Base-by-base conservation (phyloP, 2,113 vertebrate genomes). In the Vulpes ferrilata region DNA sequence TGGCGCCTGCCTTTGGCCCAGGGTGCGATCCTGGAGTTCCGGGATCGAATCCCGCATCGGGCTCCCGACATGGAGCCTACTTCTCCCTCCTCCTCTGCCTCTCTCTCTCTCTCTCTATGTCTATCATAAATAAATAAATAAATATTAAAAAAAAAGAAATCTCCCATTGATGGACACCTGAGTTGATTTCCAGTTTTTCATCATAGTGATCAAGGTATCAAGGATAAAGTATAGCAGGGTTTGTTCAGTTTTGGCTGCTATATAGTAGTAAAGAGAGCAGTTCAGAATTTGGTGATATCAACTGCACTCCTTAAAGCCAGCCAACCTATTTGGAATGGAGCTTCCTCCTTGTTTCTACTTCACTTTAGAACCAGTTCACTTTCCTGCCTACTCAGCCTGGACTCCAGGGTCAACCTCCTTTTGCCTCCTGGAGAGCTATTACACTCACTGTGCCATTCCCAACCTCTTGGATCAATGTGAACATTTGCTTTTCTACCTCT, bases 161-260 rank as follows among this genome's bases (percentile, higher is more conserved):
- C 15, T 74, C 16, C 15, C 84, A 84, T 1, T 69, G 53, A 95
- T 25, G 43, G 62, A 90, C 59, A 60, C 53, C 62, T 43, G n/a
- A 25, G 38, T 38, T n/a, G 2, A 4, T 53, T 87, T 64, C n/a
- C 74, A 90, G 10, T 16, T 95, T 89, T 78, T 85, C 38, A 85
- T 30, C 30, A 11, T 48, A 76, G 79, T 76, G 60, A 90, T 71
- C 35, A 73, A 98, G 69, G 88, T 93, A 96, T 88, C 6, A 32
- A 87, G 89, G 84, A 55, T 15, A 60, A 67, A 48, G 86, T 3
- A 48, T 35, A 79, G 57, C 0, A 3, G 7, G 9, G 43, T 62
- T 87, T 79, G 81, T 76, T 87, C 90, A 1, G 13, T 1, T 9
- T 78, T 53, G 86, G n/a, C 62, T 48, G n/a, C 30, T 62, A 64